Evolutionary conservation across 1,140 invertebrate genomes (phyloP).

Genomic region (Drosophila repleta): DNA sequence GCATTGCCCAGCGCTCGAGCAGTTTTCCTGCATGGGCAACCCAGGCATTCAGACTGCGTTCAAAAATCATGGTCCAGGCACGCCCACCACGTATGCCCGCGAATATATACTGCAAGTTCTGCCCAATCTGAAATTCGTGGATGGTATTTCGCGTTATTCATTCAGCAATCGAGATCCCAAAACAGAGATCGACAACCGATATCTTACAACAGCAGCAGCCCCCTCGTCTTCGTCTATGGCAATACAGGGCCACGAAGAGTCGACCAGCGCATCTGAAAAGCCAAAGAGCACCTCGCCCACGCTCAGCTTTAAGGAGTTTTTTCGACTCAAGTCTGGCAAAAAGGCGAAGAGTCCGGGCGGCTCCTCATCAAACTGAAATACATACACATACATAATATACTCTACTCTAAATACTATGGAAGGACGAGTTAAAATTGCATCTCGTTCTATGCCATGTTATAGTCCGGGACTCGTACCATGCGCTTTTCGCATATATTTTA

Average conservation of each 20-base stretch:
- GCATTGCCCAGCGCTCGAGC: conserved; percentile 70
- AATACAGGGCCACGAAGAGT: conserved; percentile 52
- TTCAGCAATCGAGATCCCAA: conserved; percentile 3
- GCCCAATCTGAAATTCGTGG: conserved; percentile 64
- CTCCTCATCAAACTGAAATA: conserved; percentile 69
- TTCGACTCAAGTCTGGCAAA: conserved; percentile 53
- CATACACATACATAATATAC: background rate
- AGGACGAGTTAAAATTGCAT: background rate
- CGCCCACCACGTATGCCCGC: conserved; percentile 11
- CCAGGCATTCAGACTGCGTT: conserved; percentile 63
- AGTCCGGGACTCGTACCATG: conserved; percentile 20
- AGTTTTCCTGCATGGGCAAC: conserved; percentile 80
- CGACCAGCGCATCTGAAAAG: conserved; percentile 66
- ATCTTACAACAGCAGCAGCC: background rate
- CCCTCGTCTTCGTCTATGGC: conserved; percentile 44
- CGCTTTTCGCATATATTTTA: conserved; percentile 53
- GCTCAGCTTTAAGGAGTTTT: conserved; percentile 68
- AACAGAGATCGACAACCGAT: conserved; percentile 7
- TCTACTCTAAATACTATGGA: conserved; percentile 11
- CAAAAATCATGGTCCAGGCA: conserved; percentile 22
- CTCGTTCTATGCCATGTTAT: conserved; percentile 29
- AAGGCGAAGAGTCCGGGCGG: conserved; percentile 36
- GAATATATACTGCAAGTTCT: conserved; percentile 68
- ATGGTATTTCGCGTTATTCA: conserved; percentile 49
- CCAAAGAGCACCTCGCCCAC: conserved; percentile 37